A percentile compares a stretch with the other conserved stretches of the same genome.
Evolutionary conservation across 2,888 invertebrate species (phyloP).

Genomic region (Dinocampus coccinellae): DNA sequence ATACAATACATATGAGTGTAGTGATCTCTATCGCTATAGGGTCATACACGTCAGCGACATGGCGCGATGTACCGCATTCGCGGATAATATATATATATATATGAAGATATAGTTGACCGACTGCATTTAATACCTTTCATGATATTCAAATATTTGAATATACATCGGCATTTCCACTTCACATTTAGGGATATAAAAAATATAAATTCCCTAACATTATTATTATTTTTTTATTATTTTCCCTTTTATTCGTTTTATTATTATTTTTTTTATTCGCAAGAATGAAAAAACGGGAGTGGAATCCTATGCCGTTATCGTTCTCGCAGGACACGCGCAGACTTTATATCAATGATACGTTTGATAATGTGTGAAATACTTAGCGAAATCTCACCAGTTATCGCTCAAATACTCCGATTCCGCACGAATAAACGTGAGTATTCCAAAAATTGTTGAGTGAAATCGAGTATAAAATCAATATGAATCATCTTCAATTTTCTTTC

Average conservation of each 20-base stretch:
- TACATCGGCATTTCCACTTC: not conserved
- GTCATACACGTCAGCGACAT: constrained; percentile 65
- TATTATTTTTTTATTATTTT: too few species aligned
- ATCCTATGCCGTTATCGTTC: not conserved
- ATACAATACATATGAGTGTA: not conserved
- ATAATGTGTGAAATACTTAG: constrained; percentile 18
- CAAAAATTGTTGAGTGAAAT: constrained; percentile 12
- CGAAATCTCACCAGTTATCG: constrained; percentile 12
- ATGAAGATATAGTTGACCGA: constrained; percentile 57
- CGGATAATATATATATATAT: constrained; percentile 64
- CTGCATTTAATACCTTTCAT: constrained; percentile 52
- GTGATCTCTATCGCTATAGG: constrained; percentile 53
- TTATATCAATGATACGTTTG: constrained; percentile 10
- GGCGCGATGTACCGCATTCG: constrained; percentile 47
- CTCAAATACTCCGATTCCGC: constrained; percentile 26
- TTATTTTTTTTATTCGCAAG: not conserved
- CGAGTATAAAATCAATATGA: constrained; percentile 19
- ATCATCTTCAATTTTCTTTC: constrained; percentile 16
- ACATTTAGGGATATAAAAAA: not conserved
- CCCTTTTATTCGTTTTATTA: too few species aligned
- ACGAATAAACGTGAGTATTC: constrained; percentile 13
- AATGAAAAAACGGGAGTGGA: not conserved
- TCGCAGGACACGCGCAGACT: not conserved
- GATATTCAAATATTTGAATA: constrained; percentile 11
- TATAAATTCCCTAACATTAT: not conserved